These are phyloP conservation scores for Erythrocercus mccallii DNA, from an alignment of 2,113 vertebrate genomes.

Conservation along the genomic window DNA sequence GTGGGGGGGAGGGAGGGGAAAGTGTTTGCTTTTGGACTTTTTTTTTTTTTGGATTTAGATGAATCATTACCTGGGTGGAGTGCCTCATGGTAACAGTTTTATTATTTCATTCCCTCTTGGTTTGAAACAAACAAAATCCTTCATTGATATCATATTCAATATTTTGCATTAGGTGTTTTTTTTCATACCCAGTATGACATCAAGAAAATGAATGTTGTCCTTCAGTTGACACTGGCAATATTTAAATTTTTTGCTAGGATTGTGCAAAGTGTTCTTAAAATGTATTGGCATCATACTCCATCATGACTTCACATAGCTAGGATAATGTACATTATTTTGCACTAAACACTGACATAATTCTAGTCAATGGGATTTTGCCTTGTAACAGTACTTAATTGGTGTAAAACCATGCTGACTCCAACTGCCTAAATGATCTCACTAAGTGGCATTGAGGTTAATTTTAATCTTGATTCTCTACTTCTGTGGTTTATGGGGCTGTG, in stretches of 20 bases:
- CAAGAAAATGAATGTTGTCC: background rate
- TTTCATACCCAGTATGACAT: background rate
- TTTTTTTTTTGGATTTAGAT: background rate
- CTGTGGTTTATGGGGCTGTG: background rate
- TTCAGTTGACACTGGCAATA: conserved; percentile 11
- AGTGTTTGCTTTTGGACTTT: background rate
- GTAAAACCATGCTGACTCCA: background rate
- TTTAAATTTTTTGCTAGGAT: background rate
- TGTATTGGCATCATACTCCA: background rate
- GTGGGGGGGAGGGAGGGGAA: accelerated
- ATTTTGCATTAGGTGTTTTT: background rate
- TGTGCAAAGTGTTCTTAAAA: background rate
- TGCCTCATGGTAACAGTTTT: background rate
- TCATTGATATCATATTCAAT: background rate
- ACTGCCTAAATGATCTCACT: background rate
- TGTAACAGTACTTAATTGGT: background rate
- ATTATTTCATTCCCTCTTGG: background rate
- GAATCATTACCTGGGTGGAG: background rate
- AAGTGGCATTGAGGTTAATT: background rate
- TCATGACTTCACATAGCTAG: conserved; percentile 21
- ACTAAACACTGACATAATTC: conserved; percentile 23
- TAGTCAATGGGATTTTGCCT: background rate
- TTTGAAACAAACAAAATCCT: conserved; percentile 24
- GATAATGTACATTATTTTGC: conserved; percentile 25
- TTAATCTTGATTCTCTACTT: background rate